Percentiles rank a stretch among this genome's conserved stretches.
phyloP scores from a whole-genome alignment of 2,113 vertebrate species.

The Aspidoscelis tigris region DNA sequence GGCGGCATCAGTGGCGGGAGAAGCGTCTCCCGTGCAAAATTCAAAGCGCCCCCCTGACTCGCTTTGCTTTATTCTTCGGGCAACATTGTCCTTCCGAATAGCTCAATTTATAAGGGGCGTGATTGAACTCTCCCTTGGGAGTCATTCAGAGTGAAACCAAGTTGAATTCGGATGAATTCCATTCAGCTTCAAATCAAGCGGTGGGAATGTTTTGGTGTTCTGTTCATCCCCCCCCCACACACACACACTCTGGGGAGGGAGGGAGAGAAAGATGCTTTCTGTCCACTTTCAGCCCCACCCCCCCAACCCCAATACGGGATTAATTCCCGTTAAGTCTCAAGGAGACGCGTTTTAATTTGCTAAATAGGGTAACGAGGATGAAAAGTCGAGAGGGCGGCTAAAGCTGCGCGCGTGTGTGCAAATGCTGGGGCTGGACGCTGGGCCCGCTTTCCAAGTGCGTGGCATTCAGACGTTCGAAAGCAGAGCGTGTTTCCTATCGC shows the following conservation, averaged over 20 bases:
- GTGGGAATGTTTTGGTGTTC: no score
- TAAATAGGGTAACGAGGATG: background rate
- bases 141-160: background rate
- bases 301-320: background rate
- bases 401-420: background rate
- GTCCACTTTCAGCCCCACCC: background rate
- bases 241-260: no score
- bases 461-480: background rate
- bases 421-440: background rate
- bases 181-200: background rate
- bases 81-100: background rate
- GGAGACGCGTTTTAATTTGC: no score
- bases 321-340: no score
- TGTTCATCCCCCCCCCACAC: no score
- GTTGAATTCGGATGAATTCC: background rate
- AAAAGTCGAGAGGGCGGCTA: background rate
- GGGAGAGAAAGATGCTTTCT: background rate
- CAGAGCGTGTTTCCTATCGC: background rate
- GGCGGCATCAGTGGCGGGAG: no score
- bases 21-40: no score
- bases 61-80: background rate
- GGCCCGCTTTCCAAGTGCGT: background rate
- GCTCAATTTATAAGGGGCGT: background rate
- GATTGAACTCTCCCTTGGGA: background rate
- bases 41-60: background rate